Base-by-base conservation (phyloP, 1,140 invertebrate species). In the Mizuhopecten yessoensis region DNA sequence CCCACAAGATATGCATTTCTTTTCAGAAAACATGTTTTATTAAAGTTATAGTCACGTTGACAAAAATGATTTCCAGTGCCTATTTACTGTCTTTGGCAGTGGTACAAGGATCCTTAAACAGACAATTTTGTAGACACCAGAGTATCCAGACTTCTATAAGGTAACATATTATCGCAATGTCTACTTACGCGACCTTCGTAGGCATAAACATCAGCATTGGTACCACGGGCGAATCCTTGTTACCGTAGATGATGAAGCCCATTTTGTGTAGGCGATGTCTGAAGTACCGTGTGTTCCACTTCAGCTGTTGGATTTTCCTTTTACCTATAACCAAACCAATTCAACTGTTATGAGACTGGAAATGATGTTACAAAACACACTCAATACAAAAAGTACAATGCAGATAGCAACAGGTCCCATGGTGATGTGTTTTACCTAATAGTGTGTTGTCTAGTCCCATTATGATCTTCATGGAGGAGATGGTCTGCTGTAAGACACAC, bases 221-320 rank as follows among this genome's bases (percentile, higher is more conserved):
- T 93, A 99, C 98, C 91, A 99, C 99, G 0, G 99, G 99, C 15
- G 99, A 99, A 96, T 99, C 98, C 95, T 98, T 98, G 97, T 99
- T 98, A n/a, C 99, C 99, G 96, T 99, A 99, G 89, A 98, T 98
- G 95, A 99, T 99, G 94, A 99, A 98, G 89, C 99, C 99, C 95
- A 99, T 98, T 96, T 99, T 98, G 90, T 98, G 98, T 42, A 99
- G 97, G 93, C 98, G 97, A 93, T 97, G 97, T 87, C 99, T 97
- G 95, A 99, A 99, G 96, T 99, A 99, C 87, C 97, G 97, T 0
- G 98, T 98, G 96, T 99, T 99, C 93, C 98, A 97, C 20, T 98
- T 97, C 75, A 99, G 97, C 94, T 98, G 97, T 89, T 97, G 97
- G 86, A 99, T 98, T 93, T 98, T 97, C 93, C 97, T 97, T 92